Conservation (phyloP, 2,888 invertebrate species). For the Argyresthia albistria region DNA sequence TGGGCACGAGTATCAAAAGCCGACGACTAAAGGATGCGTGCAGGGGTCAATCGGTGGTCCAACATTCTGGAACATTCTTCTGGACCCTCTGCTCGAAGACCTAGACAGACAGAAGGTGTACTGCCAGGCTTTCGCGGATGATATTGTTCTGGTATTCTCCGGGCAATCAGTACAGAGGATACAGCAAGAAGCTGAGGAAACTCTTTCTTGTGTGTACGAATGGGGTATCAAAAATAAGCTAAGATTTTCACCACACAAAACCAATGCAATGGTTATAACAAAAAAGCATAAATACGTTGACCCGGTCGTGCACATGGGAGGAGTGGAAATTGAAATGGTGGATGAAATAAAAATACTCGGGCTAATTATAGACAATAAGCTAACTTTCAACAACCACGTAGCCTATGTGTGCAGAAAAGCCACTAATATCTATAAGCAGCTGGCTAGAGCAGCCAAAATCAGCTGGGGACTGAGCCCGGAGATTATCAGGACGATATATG, state of each 20-base stretch:
- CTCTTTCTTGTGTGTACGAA: neutral
- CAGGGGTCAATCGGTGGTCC: neutral
- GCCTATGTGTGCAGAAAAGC: neutral
- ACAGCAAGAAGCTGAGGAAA: neutral
- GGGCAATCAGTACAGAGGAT: no score
- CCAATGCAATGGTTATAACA: neutral
- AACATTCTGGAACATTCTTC: no score
- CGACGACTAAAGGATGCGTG: neutral
- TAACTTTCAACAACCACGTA: neutral
- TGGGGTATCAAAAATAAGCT: constrained; percentile 2
- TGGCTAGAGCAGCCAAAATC: no score
- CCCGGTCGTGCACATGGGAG: neutral
- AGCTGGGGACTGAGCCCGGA: no score
- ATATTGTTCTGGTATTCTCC: no score
- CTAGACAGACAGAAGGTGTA: no score
- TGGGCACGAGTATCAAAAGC: neutral
- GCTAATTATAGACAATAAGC: neutral
- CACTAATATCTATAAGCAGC: no score
- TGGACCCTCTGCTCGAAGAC: no score
- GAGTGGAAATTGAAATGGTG: neutral
- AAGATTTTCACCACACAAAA: neutral
- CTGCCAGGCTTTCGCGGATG: no score
- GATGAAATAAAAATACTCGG: neutral
- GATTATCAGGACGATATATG: no score
- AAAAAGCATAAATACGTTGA: neutral